phyloP scores from a whole-genome alignment of 2,797 vertebrate species.

The Muscicapa striata region DNA sequence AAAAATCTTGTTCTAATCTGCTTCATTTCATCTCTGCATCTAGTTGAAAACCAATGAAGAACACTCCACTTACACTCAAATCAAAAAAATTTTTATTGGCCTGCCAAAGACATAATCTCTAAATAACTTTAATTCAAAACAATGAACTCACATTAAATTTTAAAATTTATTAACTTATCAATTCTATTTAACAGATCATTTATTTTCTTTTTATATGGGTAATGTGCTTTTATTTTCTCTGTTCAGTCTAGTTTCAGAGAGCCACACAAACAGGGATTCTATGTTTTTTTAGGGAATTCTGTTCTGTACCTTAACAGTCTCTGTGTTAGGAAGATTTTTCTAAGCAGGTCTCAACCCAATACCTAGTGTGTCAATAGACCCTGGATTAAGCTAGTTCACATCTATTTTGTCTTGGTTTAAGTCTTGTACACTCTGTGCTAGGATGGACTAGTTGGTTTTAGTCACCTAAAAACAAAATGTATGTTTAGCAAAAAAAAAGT shows the following conservation, averaged over 20 bases:
- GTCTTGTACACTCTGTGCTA: background rate
- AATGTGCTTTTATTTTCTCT: background rate
- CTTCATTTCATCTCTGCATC: background rate
- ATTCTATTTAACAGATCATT: background rate
- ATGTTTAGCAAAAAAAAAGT: background rate
- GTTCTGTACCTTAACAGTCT: background rate
- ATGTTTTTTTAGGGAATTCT: background rate
- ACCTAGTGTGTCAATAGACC: background rate
- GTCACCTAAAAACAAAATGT: background rate
- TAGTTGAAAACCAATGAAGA: background rate
- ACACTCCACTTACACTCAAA: background rate
- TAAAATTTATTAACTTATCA: background rate
- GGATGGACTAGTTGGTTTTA: background rate
- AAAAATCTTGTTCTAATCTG: slow-evolving; percentile 38
- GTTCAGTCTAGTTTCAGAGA: background rate
- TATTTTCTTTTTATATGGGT: background rate
- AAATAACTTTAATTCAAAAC: slow-evolving; percentile 12
- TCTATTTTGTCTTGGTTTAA: background rate
- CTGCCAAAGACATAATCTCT: background rate
- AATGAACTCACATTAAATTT: background rate
- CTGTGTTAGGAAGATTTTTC: background rate
- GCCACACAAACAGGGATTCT: background rate
- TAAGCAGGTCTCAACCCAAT: background rate
- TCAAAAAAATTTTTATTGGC: background rate
- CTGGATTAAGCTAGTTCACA: background rate